Conservation (phyloP, 2,797 vertebrate species). For the Babyrousa celebensis region DNA sequence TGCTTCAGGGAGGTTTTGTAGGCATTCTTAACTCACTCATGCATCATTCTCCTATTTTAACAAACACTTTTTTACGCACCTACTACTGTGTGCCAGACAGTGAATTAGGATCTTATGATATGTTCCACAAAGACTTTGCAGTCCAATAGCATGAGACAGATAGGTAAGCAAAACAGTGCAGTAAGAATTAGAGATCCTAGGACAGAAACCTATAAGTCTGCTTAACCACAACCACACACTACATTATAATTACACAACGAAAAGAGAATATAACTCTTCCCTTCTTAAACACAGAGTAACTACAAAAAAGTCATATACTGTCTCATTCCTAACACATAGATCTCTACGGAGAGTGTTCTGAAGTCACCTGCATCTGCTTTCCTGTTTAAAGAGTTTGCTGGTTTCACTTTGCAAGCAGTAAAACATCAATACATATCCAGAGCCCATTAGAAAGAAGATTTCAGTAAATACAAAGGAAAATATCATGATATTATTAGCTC, state of each 20-base stretch:
- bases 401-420: not conserved
- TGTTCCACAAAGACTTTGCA: not conserved
- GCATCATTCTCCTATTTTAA: not conserved
- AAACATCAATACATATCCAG: not conserved
- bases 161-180: not conserved
- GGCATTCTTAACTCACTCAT: not conserved
- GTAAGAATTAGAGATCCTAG: not conserved
- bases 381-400: not conserved
- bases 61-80: not conserved
- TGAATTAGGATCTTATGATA: not conserved
- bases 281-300: not conserved
- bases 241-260: not conserved
- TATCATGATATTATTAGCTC: not conserved
- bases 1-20: conserved; percentile 48
- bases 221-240: not conserved
- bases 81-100: not conserved
- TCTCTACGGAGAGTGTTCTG: not conserved
- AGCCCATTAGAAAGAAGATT: not conserved
- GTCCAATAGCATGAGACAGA: not conserved
- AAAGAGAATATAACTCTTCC: not conserved
- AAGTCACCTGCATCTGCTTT: not conserved
- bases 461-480: not conserved
- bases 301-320: not conserved
- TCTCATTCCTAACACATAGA: not conserved
- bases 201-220: not conserved